Percentiles rank a stretch among this genome's conserved stretches.
These are phyloP conservation scores for Chlorops oryzae DNA, from an alignment of 1,140 invertebrate genomes.

Conservation along the genomic window DNA sequence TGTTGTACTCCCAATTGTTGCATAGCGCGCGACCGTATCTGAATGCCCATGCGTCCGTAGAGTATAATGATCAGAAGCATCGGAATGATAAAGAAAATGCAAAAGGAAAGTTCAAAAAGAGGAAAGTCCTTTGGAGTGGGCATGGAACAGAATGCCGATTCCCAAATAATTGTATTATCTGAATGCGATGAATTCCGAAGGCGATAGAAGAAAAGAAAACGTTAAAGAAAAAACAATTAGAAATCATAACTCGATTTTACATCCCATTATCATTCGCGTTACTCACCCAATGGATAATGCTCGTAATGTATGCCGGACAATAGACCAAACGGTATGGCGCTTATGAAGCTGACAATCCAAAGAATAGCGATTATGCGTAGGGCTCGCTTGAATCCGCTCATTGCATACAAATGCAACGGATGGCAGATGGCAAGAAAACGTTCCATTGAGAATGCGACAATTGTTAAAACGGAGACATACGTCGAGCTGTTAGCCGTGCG, in stretches of 20 bases:
- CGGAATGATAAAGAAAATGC: conserved; percentile 79
- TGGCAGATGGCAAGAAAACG: conserved; percentile 90
- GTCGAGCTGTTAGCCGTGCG: no score
- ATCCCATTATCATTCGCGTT: neutral
- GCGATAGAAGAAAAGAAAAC: neutral
- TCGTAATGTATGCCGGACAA: conserved; percentile 65
- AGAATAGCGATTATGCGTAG: conserved; percentile 71
- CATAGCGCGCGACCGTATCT: conserved; percentile 57
- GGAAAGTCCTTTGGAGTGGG: conserved; percentile 57
- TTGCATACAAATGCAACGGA: conserved; percentile 71
- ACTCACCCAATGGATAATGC: conserved; percentile 62
- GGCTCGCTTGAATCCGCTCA: conserved; percentile 73
- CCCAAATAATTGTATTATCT: conserved; percentile 50
- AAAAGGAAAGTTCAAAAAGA: conserved; percentile 71
- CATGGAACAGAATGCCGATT: conserved; percentile 75
- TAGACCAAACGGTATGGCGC: conserved; percentile 72
- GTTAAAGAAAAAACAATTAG: neutral
- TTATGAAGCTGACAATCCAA: conserved; percentile 70
- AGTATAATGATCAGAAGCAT: conserved; percentile 70
- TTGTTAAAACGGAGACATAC: conserved; percentile 85
- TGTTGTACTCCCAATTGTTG: conserved; percentile 48
- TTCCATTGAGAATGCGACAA: conserved; percentile 81
- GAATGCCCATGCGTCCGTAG: conserved; percentile 70
- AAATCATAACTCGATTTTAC: neutral
- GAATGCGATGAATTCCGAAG: neutral